These are phyloP conservation scores for Sciurus vulgaris DNA, from an alignment of 2,797 vertebrate genomes.

Conservation along the genomic window DNA sequence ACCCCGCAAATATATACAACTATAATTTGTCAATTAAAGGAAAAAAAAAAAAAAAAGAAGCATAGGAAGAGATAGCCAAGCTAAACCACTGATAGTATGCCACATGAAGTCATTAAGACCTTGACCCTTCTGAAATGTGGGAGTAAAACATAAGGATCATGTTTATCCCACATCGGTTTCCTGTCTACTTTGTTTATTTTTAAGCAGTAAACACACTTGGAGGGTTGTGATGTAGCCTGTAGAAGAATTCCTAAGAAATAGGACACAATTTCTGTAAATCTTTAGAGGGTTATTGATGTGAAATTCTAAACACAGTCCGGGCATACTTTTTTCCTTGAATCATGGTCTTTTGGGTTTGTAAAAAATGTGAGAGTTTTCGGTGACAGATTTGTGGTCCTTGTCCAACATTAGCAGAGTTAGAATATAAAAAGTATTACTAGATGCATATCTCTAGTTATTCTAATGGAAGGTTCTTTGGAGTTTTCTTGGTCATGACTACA, in stretches of 20 bases:
- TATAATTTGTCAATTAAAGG: not conserved
- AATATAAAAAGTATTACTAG: conserved; percentile 80
- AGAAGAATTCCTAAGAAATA: conserved; percentile 86
- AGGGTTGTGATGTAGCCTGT: conserved; percentile 81
- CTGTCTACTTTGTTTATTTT: conserved; percentile 88
- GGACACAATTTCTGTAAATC: conserved; percentile 86
- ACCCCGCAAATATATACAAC: conserved; percentile 25
- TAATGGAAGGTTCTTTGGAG: conserved; percentile 48
- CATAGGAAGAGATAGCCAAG: conserved; percentile 67
- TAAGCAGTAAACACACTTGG: conserved; percentile 87
- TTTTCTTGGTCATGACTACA: conserved; percentile 72
- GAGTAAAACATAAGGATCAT: conserved; percentile 85
- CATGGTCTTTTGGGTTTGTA: conserved; percentile 75
- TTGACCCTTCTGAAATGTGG: conserved; percentile 81
- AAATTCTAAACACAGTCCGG: conserved; percentile 81
- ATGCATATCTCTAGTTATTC: conserved; percentile 76
- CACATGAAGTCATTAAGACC: conserved; percentile 80
- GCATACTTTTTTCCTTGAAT: conserved; percentile 71
- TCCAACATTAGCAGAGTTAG: conserved; percentile 70
- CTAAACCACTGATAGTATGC: conserved; percentile 66
- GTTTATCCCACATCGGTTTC: conserved; percentile 87
- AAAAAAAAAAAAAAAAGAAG: not conserved
- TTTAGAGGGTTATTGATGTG: conserved; percentile 83
- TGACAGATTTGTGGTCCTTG: conserved; percentile 72
- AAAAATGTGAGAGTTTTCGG: conserved; percentile 58